A percentile compares a stretch with the other conserved stretches of the same genome.
These are phyloP conservation scores for Neofelis nebulosa DNA, from an alignment of 2,113 vertebrate species.

Conservation along the genomic window DNA sequence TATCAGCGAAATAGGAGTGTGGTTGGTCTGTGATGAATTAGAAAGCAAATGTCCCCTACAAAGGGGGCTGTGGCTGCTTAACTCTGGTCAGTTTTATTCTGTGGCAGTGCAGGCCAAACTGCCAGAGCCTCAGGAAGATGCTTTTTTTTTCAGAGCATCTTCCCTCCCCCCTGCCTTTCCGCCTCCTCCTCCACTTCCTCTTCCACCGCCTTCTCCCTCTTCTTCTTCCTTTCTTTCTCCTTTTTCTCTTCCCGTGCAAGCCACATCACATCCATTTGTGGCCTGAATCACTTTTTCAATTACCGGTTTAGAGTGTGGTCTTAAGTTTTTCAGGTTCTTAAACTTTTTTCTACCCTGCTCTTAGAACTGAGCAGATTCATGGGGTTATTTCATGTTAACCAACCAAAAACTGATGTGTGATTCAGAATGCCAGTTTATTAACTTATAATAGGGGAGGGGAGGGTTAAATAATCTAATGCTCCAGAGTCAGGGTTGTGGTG, in stretches of 20 bases:
- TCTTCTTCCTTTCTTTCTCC: neutral
- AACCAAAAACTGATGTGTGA: neutral
- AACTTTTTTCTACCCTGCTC: neutral
- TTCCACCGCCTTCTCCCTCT: neutral
- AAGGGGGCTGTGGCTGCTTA: neutral
- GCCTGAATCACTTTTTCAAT: neutral
- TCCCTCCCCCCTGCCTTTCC: neutral
- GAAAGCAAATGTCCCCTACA: neutral
- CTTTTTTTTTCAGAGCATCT: neutral
- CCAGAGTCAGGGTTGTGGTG: neutral
- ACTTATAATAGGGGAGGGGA: neutral
- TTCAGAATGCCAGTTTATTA: conserved; percentile 20
- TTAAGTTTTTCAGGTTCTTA: conserved; percentile 36
- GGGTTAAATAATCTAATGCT: neutral
- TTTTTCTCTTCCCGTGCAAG: neutral
- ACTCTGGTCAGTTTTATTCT: neutral
- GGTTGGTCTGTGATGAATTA: neutral
- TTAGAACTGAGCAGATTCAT: neutral
- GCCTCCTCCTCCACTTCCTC: neutral
- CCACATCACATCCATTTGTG: neutral
- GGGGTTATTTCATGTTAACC: conserved; percentile 16
- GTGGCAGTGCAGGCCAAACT: neutral
- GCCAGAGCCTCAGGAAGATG: neutral
- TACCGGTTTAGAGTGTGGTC: neutral
- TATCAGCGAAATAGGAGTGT: neutral